Evolutionary conservation across 2,888 invertebrate species (phyloP), one percentile per base, ranked within the genome.

Genomic region (Geophilus truncorum): DNA sequence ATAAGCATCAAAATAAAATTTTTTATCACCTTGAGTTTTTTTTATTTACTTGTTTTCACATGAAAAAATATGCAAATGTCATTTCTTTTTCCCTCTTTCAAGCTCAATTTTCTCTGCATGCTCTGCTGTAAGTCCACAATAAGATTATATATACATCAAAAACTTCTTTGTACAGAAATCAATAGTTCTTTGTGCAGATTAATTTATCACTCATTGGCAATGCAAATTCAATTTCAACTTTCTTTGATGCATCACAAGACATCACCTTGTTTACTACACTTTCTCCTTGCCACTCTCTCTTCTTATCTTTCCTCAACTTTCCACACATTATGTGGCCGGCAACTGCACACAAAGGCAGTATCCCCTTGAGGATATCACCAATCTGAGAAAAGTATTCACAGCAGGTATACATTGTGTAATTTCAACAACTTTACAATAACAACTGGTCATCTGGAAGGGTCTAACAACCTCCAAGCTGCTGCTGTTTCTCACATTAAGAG

Each of bases 221-320:
- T 70, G 70, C 70, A 70, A 70, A 70, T 70, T 70, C 70, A 70
- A 70, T 70, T 70, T 70, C 70, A 70, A 70, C 70, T 70, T 70
- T 70, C 70, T 70, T 70, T 70, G 70, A 70, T 70, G 70, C 70
- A 70, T 70, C 70, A 70, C 28, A n/a, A 70, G 70, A 28, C 70
- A 25, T 70, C 70, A 70, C 70, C 70, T 70, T 70, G 70, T 70
- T 70, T 70, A 23, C 70, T 28, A n/a, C 70, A 70, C 70, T 70
- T 70, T 70, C 70, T 7, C 57, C 15, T 40, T 40, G 15, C 18
- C 18, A 18, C 18, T 18, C 51, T 18, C 18, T 51, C 18, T 51
- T 51, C n/a, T 51, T n/a, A 51, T 51, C 51, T 51, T 70, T 62
- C 23, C 57, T 62, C 57, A 62, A 62, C 57, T 62, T 62, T 70